These are phyloP conservation scores for Sylvia atricapilla DNA, from an alignment of 2,113 vertebrate genomes.

Conservation along the genomic window DNA sequence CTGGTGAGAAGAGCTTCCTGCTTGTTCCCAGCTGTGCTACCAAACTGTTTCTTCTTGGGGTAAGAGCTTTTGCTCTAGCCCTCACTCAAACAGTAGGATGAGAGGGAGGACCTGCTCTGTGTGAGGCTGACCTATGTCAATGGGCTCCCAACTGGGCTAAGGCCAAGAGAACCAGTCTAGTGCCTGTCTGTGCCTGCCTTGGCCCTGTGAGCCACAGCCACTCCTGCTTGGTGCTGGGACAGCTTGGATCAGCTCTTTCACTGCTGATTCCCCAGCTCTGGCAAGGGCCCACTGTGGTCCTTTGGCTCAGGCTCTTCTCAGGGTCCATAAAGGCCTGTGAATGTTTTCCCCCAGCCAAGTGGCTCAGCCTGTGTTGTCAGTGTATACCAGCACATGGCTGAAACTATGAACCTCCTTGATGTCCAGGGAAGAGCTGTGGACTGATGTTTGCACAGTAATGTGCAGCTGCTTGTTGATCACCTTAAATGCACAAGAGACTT, in stretches of 20 bases:
- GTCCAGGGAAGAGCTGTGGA: neutral
- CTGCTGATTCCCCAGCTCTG: neutral
- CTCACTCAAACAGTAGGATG: neutral
- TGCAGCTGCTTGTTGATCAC: neutral
- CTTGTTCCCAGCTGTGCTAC: neutral
- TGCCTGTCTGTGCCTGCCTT: neutral
- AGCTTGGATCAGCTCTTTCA: neutral
- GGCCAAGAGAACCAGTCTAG: neutral
- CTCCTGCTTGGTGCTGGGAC: neutral
- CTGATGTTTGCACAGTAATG: neutral
- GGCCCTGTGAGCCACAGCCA: neutral
- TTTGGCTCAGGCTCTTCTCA: neutral
- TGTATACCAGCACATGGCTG: neutral
- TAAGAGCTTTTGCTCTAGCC: neutral
- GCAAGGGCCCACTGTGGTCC: neutral
- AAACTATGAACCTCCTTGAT: neutral
- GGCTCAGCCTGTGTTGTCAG: neutral
- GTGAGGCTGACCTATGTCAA: neutral
- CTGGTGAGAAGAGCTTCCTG: neutral
- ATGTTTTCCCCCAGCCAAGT: neutral
- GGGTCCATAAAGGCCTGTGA: no score
- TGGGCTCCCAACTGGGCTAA: neutral
- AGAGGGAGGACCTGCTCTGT: neutral
- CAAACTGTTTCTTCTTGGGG: neutral
- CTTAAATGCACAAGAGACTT: neutral